phyloP scores from a whole-genome alignment of 2,113 vertebrate species.

The Sclerurus mexicanus region DNA sequence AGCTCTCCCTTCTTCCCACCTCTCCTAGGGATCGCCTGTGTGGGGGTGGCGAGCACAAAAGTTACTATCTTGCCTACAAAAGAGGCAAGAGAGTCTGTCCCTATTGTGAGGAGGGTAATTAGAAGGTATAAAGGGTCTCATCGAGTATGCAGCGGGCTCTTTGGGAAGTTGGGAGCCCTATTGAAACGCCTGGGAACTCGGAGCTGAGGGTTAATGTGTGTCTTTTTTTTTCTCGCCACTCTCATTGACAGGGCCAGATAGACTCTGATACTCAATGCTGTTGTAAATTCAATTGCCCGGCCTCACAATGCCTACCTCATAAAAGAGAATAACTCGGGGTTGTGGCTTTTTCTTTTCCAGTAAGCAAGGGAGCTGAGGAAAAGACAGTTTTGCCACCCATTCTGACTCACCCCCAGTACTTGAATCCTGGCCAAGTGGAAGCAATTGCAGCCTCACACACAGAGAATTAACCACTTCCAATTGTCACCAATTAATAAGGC shows the following conservation, averaged over 20 bases:
- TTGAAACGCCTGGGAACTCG: constrained; percentile 85
- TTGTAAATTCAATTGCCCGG: constrained; percentile 81
- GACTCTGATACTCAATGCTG: constrained; percentile 79
- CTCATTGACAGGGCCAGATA: constrained; percentile 83
- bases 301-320: constrained; percentile 72
- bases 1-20: neutral
- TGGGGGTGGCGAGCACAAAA: neutral
- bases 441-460: constrained; percentile 26
- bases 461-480: constrained; percentile 6
- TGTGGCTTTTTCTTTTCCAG: constrained; percentile 24
- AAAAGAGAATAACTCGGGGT: constrained; percentile 67
- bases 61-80: constrained; percentile 29
- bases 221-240: constrained; percentile 58
- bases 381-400: constrained; percentile 67
- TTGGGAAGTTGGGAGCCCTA: constrained; percentile 78
- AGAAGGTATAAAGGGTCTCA: constrained; percentile 86
- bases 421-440: constrained; percentile 62
- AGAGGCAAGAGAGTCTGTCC: constrained; percentile 66
- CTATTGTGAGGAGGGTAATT: constrained; percentile 86
- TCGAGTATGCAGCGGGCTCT: constrained; percentile 90
- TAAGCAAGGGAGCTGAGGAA: constrained; percentile 32
- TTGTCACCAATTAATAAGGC: constrained; percentile 42
- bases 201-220: constrained; percentile 86
- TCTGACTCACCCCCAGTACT: constrained; percentile 46
- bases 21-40: neutral